These are phyloP conservation scores for Leptobrachium ailaonicum DNA, from an alignment of 2,113 vertebrate species.

Conservation along the genomic window DNA sequence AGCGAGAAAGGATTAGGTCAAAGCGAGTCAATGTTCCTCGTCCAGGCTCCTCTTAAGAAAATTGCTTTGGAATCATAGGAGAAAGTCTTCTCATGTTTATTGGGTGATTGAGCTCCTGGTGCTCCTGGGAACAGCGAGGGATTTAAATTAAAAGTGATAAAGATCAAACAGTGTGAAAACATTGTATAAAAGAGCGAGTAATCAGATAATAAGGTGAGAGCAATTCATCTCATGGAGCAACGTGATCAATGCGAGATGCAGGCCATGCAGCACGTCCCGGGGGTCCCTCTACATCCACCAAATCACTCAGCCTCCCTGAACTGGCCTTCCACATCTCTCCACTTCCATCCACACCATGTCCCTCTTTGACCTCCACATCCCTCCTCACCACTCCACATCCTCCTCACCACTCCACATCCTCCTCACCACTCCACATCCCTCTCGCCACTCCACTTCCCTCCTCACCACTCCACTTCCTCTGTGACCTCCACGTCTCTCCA, in stretches of 20 bases:
- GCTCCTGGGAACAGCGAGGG: background rate
- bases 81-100: background rate
- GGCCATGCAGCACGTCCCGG: background rate
- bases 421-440: no score
- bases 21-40: background rate
- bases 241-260: slow-evolving; percentile 9
- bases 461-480: no score
- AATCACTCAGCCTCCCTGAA: no score
- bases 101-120: background rate
- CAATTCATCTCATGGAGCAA: slow-evolving; percentile 11
- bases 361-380: no score
- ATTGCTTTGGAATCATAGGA: background rate
- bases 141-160: background rate
- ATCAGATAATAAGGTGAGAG: slow-evolving; percentile 16
- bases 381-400: no score
- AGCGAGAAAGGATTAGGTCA: background rate
- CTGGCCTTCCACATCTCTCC: no score
- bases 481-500: no score
- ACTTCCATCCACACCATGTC: no score
- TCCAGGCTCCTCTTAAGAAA: no score
- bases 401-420: no score
- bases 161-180: background rate
- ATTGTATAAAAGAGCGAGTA: background rate
- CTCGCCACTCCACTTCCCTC: no score
- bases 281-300: no score